These are phyloP conservation scores for Anas bahamensis DNA, from an alignment of 2,797 vertebrate species.

Conservation along the genomic window DNA sequence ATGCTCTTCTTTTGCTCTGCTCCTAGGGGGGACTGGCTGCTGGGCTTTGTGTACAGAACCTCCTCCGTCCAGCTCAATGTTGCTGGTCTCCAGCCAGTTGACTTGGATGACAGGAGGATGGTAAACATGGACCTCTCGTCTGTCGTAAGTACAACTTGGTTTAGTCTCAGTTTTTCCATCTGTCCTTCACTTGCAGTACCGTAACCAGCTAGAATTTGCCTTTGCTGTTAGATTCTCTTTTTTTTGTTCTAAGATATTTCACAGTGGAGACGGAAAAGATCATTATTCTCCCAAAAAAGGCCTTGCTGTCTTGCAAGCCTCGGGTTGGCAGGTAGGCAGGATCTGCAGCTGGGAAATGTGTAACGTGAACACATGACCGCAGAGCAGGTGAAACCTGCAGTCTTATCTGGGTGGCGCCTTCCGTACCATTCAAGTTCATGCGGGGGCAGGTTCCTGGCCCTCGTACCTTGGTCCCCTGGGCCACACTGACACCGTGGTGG, in stretches of 20 bases:
- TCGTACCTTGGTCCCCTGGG: slow-evolving; percentile 16
- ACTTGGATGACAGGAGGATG: slow-evolving; percentile 86
- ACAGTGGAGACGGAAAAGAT: not conserved
- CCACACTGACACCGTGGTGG: not conserved
- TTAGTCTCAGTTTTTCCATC: not conserved
- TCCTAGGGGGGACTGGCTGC: slow-evolving; percentile 94
- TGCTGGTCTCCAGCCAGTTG: slow-evolving; percentile 92
- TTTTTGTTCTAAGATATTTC: not conserved
- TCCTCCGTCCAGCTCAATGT: slow-evolving; percentile 90
- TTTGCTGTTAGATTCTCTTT: not conserved
- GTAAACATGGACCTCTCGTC: slow-evolving; percentile 95
- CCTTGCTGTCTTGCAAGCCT: not conserved
- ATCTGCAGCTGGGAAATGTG: not conserved
- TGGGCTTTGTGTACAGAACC: slow-evolving; percentile 93
- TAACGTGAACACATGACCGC: not conserved
- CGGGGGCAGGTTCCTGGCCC: not conserved
- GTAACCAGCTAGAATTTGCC: not conserved
- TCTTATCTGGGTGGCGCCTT: slow-evolving; percentile 18
- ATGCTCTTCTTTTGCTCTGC: not conserved
- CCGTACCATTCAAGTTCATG: not conserved
- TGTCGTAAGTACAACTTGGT: slow-evolving; percentile 82
- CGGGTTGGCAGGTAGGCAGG: not conserved
- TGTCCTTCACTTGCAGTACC: not conserved
- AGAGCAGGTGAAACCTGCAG: not conserved
- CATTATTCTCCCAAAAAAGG: not conserved